Evolutionary conservation across 2,797 vertebrate species (phyloP).

Genomic region (Sandelia bainsii): DNA sequence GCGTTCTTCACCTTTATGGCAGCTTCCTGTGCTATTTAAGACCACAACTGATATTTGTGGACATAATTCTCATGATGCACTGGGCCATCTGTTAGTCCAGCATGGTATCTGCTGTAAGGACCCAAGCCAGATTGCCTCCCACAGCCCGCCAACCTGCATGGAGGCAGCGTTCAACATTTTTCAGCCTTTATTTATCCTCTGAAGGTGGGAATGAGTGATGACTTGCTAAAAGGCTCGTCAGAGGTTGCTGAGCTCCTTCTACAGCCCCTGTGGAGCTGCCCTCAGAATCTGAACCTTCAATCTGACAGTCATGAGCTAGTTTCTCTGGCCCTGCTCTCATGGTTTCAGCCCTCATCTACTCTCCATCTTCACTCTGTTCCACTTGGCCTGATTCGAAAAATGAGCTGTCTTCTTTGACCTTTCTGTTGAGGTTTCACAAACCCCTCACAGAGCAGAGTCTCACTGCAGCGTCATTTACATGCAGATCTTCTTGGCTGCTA

Average conservation of each 20-base stretch:
- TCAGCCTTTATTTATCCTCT: constrained; percentile 12
- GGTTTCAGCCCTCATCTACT: background rate
- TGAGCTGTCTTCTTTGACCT: constrained; percentile 29
- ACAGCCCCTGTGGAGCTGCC: background rate
- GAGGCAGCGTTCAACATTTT: constrained; percentile 6
- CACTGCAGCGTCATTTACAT: constrained; percentile 16
- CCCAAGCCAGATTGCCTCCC: constrained; percentile 42
- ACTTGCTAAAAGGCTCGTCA: constrained; percentile 1
- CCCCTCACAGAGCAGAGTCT: background rate
- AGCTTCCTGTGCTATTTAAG: constrained; percentile 51
- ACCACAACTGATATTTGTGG: constrained; percentile 56
- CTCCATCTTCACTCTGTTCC: background rate
- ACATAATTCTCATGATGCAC: constrained; percentile 65
- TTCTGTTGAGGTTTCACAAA: background rate
- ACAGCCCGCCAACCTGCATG: constrained; percentile 29
- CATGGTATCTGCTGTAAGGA: constrained; percentile 55
- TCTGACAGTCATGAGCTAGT: constrained; percentile 1
- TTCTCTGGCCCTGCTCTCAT: background rate
- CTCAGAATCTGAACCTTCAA: constrained; percentile 6
- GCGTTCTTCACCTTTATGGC: constrained; percentile 29
- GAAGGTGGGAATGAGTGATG: background rate
- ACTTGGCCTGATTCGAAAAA: background rate
- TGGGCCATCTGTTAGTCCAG: constrained; percentile 68
- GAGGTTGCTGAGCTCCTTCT: background rate
- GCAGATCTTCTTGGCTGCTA: background rate